Conservation (phyloP, 2,113 vertebrate species). For the Chlamydotis undulata region DNA sequence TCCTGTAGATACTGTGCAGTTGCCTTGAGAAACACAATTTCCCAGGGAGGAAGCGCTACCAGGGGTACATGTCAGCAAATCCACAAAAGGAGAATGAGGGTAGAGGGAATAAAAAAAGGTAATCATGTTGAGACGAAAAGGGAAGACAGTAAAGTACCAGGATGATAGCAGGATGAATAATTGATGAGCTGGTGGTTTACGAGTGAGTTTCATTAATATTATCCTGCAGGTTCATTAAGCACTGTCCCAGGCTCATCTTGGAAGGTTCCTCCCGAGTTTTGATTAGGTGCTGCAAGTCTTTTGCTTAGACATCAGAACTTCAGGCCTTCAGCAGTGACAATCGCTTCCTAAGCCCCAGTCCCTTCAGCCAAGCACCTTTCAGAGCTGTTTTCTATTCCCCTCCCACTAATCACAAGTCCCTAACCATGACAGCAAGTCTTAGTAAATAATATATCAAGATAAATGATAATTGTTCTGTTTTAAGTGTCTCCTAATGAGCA, state of each 20-base stretch:
- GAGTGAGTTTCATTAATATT: conserved; percentile 81
- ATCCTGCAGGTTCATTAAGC: conserved; percentile 85
- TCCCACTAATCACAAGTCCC: conserved; percentile 82
- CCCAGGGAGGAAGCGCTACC: background rate
- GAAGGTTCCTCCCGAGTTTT: conserved; percentile 75
- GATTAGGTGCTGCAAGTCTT: conserved; percentile 74
- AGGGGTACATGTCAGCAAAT: conserved; percentile 33
- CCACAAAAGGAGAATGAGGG: conserved; percentile 65
- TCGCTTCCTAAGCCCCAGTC: conserved; percentile 46
- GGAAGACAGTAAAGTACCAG: conserved; percentile 72
- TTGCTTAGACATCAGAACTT: conserved; percentile 75
- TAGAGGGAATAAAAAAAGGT: conserved; percentile 54
- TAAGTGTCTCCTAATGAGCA: conserved; percentile 94
- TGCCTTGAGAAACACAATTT: conserved; percentile 16
- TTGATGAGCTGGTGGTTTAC: conserved; percentile 81
- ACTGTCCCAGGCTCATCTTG: conserved; percentile 72
- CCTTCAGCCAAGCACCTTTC: conserved; percentile 56
- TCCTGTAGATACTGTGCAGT: background rate
- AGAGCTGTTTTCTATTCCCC: conserved; percentile 70
- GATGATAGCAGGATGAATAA: conserved; percentile 80
- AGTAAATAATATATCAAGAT: conserved; percentile 99
- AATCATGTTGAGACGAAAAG: conserved; percentile 61
- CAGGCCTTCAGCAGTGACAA: conserved; percentile 64
- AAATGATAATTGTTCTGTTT: conserved; percentile 98
- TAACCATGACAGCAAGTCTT: conserved; percentile 91